Percentiles rank a stretch among this genome's conserved stretches.
phyloP scores from a whole-genome alignment of 2,888 invertebrate genomes.

The Lymantria dispar region DNA sequence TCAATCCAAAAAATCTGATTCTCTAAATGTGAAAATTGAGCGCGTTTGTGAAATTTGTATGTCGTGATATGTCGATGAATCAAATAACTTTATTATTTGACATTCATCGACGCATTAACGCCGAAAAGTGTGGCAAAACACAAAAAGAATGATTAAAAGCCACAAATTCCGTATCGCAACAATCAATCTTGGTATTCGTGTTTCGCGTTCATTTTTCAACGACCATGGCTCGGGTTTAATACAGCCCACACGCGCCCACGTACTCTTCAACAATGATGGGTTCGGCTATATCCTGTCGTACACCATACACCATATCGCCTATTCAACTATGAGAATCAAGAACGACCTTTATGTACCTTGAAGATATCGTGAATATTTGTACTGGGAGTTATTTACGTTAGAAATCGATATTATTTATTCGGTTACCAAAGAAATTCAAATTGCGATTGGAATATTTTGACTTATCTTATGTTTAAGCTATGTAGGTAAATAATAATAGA shows the following conservation, averaged over 20 bases:
- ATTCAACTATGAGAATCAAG: conserved; percentile 41
- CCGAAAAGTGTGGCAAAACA: conserved; percentile 15
- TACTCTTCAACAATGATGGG: conserved; percentile 50
- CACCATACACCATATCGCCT: conserved; percentile 42
- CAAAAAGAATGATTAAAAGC: conserved; percentile 32
- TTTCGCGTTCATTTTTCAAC: conserved; percentile 35
- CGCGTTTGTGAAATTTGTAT: not conserved
- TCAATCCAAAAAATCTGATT: not conserved
- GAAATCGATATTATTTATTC: conserved; percentile 11
- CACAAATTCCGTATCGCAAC: conserved; percentile 24
- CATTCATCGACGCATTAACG: conserved; percentile 20
- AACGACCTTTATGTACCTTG: conserved; percentile 25
- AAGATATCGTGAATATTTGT: conserved; percentile 23
- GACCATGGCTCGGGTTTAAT: conserved; percentile 25
- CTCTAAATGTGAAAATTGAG: not conserved
- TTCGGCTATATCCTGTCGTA: conserved; percentile 48
- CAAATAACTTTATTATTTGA: conserved; percentile 8
- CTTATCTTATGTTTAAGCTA: too few relatives aligned
- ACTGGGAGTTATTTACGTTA: conserved; percentile 17
- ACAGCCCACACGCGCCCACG: conserved; percentile 25
- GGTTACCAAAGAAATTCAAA: not conserved
- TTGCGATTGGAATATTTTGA: too few relatives aligned
- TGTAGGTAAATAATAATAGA: too few relatives aligned
- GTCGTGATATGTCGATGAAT: not conserved
- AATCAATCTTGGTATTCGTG: conserved; percentile 36